phyloP scores from a whole-genome alignment of 2,113 vertebrate species.

The Seriola rivoliana region DNA sequence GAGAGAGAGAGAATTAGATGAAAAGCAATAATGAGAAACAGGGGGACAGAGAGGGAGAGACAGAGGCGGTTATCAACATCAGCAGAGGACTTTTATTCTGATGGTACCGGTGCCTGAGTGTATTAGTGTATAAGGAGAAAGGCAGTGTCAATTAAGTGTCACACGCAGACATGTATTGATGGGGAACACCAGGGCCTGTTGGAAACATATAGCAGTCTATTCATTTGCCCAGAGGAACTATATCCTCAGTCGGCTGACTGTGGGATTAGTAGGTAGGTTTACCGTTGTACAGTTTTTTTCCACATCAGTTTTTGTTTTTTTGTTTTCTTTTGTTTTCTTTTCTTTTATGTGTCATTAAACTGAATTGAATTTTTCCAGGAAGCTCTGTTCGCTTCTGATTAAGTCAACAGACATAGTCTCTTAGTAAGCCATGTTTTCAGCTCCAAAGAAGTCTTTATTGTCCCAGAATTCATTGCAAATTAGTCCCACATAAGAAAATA shows the following conservation, averaged over 20 bases:
- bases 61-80: slow-evolving; percentile 8
- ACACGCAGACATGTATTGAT: neutral
- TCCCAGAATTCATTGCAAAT: neutral
- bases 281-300: too few species aligned
- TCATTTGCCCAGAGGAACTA: too few species aligned
- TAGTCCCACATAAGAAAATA: neutral
- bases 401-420: neutral
- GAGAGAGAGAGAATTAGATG: slow-evolving; percentile 14
- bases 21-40: slow-evolving; percentile 34
- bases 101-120: neutral
- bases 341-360: too few species aligned
- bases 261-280: too few species aligned
- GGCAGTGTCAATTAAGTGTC: neutral
- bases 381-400: neutral
- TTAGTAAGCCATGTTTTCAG: neutral
- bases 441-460: neutral
- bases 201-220: too few species aligned
- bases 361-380: neutral
- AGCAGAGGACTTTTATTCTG: slow-evolving; percentile 23
- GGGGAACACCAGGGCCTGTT: neutral
- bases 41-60: neutral
- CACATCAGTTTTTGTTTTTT: too few species aligned
- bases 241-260: too few species aligned
- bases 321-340: too few species aligned
- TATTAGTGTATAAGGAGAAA: neutral